phyloP scores from a whole-genome alignment of 2,888 invertebrate species.

The Drosophila incognita region DNA sequence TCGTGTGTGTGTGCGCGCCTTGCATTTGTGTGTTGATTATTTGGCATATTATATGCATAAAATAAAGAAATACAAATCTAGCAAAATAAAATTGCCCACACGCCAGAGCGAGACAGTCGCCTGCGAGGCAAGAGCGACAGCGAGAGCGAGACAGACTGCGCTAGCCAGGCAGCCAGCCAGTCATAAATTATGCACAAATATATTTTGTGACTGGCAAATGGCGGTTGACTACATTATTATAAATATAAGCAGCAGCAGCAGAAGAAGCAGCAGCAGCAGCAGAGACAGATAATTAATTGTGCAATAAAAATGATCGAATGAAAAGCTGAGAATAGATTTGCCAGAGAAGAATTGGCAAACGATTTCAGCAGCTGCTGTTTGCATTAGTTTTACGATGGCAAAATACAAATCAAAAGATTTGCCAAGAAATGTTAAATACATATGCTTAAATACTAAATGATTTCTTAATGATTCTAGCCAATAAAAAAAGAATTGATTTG shows the following conservation, averaged over 20 bases:
- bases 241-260: conserved; percentile 11
- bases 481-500: neutral
- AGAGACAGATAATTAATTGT: conserved; percentile 9
- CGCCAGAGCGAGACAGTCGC: conserved; percentile 46
- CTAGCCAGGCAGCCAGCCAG: conserved; percentile 61
- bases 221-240: conserved; percentile 52
- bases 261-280: neutral
- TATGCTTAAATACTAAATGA: neutral
- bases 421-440: neutral
- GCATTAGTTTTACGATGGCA: neutral
- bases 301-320: conserved; percentile 6
- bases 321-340: conserved; percentile 6
- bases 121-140: neutral
- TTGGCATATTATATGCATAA: conserved; percentile 73
- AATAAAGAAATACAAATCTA: conserved; percentile 61
- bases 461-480: neutral
- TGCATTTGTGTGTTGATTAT: conserved; percentile 53
- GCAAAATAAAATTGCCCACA: conserved; percentile 37
- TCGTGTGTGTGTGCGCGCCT: conserved; percentile 24
- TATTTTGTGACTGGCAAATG: conserved; percentile 67
- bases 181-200: conserved; percentile 76
- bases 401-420: neutral
- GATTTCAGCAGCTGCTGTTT: neutral
- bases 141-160: conserved; percentile 14
- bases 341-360: neutral